Evolutionary conservation across 2,888 invertebrate species (phyloP).

Genomic region (Herminia tarsipennalis): DNA sequence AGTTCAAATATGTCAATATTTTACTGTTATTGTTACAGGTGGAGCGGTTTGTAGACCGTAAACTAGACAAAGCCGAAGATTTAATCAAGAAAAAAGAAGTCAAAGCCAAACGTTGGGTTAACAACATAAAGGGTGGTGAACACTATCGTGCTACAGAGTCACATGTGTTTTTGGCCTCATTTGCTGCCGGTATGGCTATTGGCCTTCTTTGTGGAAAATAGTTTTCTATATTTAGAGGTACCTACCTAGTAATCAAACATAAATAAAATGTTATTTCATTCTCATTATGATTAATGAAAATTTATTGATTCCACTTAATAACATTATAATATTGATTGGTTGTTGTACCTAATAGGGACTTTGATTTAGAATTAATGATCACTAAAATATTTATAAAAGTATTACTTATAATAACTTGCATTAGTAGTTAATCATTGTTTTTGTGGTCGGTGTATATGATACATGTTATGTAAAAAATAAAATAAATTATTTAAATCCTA

Average conservation of each 20-base stretch:
- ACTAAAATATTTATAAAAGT: not conserved
- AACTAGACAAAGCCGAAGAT: conserved; percentile 92
- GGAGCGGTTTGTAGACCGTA: conserved; percentile 92
- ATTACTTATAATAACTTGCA: not conserved
- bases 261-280: not conserved
- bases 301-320: not conserved
- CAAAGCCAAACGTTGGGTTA: conserved; percentile 92
- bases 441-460: no score
- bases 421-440: no score
- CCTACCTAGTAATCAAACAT: not conserved
- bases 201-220: conserved; percentile 86
- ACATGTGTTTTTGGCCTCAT: conserved; percentile 93
- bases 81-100: conserved; percentile 89
- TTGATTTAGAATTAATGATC: not conserved
- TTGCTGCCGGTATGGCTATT: conserved; percentile 91
- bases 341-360: no score
- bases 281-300: not conserved
- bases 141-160: conserved; percentile 90
- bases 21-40: conserved; percentile 83
- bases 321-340: not conserved
- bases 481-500: no score
- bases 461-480: no score
- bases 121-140: conserved; percentile 87
- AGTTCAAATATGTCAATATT: no score
- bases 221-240: not conserved